Conservation (phyloP, 1,140 invertebrate species). For the Meloidogyne floridensis region DNA sequence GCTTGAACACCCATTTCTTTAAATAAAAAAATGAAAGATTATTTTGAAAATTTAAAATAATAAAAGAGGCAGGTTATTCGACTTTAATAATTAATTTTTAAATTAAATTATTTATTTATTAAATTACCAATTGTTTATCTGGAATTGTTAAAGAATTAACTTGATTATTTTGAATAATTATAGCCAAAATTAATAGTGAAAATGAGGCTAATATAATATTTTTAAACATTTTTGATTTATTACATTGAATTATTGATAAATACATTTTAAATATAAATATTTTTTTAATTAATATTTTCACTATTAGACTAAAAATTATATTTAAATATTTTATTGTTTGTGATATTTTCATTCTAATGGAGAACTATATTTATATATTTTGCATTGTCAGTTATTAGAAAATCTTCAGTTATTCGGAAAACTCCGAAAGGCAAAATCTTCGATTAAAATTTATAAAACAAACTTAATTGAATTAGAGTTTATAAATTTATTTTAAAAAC, state of each 20-base stretch:
- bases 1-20: background rate
- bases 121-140: background rate
- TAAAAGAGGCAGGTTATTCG: background rate
- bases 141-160: background rate
- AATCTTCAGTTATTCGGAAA: no score
- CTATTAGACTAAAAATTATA: background rate
- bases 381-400: no score
- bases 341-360: background rate
- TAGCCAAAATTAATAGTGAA: conserved; percentile 2
- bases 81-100: background rate
- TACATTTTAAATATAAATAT: background rate
- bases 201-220: background rate
- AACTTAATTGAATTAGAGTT: no score
- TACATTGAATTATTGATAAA: background rate
- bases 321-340: no score
- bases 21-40: background rate
- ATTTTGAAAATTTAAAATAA: background rate
- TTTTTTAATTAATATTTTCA: background rate
- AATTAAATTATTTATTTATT: background rate
- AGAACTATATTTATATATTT: no score
- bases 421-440: no score
- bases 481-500: no score
- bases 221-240: background rate
- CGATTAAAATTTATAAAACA: no score
- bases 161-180: background rate